A percentile compares a stretch with the other conserved stretches of the same genome.
Conservation (phyloP, 2,888 invertebrate genomes). For the Erebia palarica region DNA sequence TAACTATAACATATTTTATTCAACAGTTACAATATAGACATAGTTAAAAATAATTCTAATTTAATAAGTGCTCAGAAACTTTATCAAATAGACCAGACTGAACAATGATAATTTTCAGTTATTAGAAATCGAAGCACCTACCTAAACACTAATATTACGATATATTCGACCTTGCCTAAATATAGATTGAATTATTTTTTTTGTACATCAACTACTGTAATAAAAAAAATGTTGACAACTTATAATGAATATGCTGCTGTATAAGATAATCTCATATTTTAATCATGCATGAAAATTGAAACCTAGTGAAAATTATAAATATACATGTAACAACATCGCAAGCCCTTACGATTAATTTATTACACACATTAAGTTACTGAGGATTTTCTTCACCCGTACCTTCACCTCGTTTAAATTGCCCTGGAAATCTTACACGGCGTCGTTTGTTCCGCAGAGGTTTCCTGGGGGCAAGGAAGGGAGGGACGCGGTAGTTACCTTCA, state of each 20-base stretch:
- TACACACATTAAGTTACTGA: constrained; percentile 34
- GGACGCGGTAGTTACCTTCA: constrained; percentile 70
- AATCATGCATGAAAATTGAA: not conserved
- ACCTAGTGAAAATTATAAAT: not conserved
- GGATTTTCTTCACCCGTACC: constrained; percentile 46
- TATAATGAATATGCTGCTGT: not conserved
- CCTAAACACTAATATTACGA: too few relatives aligned
- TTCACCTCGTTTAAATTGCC: constrained; percentile 73
- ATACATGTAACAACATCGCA: not conserved
- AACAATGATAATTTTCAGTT: too few relatives aligned
- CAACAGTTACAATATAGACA: too few relatives aligned
- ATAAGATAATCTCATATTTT: not conserved
- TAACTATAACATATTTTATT: too few relatives aligned
- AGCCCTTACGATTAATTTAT: constrained; percentile 34
- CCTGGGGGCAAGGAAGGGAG: constrained; percentile 71
- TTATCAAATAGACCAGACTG: too few relatives aligned
- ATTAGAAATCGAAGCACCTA: too few relatives aligned
- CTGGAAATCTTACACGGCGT: constrained; percentile 76
- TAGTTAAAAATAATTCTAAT: too few relatives aligned
- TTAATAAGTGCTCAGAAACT: too few relatives aligned
- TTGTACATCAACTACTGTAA: not conserved
- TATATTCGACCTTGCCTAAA: too few relatives aligned
- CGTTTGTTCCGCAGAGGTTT: constrained; percentile 75
- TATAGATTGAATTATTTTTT: not conserved
- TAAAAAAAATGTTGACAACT: too few relatives aligned